Conservation (phyloP, 2,888 invertebrate genomes). For the Syritta pipiens region DNA sequence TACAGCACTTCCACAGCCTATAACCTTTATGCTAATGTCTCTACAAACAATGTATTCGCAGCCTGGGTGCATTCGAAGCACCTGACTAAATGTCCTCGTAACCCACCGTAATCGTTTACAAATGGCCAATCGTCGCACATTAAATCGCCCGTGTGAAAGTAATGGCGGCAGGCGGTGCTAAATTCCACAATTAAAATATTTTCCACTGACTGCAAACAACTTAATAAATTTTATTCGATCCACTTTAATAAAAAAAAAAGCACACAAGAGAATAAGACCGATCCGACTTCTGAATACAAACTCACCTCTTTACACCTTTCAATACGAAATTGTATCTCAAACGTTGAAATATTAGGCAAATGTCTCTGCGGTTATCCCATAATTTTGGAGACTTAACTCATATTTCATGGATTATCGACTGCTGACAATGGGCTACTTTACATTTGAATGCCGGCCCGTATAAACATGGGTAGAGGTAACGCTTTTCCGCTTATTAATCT, state of each 20-base stretch:
- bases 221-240: not conserved
- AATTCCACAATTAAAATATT: too few relatives aligned
- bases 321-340: not conserved
- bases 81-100: too few relatives aligned
- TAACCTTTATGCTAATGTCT: too few relatives aligned
- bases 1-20: too few relatives aligned
- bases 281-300: not conserved
- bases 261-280: not conserved
- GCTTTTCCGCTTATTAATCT: constrained; percentile 5
- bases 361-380: constrained; percentile 16
- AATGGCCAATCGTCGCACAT: too few relatives aligned
- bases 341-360: constrained; percentile 13
- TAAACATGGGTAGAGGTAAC: constrained; percentile 19
- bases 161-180: too few relatives aligned
- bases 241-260: too few relatives aligned
- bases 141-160: too few relatives aligned
- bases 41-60: too few relatives aligned
- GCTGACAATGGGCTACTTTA: constrained; percentile 7
- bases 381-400: constrained; percentile 10
- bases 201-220: too few relatives aligned
- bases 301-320: not conserved
- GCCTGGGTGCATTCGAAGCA: too few relatives aligned
- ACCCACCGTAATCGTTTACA: too few relatives aligned
- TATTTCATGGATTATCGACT: constrained; percentile 19
- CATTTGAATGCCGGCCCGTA: constrained; percentile 12